Percentiles rank a stretch among this genome's conserved stretches.
phyloP scores from a whole-genome alignment of 1,140 invertebrate genomes.

The Hylaeus volcanicus region DNA sequence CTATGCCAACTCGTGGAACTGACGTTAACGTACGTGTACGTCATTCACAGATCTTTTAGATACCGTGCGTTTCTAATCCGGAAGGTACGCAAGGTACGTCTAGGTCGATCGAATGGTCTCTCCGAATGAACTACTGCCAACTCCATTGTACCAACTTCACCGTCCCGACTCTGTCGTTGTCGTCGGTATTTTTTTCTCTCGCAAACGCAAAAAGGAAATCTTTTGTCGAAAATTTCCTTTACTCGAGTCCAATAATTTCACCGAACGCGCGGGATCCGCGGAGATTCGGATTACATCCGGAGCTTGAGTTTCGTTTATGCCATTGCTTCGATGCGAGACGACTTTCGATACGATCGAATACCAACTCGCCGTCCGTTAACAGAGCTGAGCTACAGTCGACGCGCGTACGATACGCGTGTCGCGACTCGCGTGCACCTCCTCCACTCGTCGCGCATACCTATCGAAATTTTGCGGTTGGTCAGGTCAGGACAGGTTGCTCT shows the following conservation, averaged over 20 bases:
- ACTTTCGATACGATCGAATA: not conserved
- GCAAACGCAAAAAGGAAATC: not conserved
- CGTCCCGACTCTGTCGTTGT: not conserved
- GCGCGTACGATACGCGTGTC: constrained; percentile 7
- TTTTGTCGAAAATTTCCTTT: too few relatives aligned
- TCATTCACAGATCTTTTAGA: not conserved
- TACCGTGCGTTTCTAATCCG: not conserved
- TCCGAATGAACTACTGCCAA: not conserved
- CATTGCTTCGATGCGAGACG: too few relatives aligned
- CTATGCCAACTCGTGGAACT: not conserved
- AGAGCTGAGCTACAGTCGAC: not conserved
- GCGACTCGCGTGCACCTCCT: not conserved
- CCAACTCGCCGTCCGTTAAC: not conserved
- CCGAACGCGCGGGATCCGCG: too few relatives aligned
- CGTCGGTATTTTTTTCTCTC: not conserved
- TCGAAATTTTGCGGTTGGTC: constrained; percentile 42
- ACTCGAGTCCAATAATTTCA: too few relatives aligned
- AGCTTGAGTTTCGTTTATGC: too few relatives aligned
- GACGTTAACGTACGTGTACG: not conserved
- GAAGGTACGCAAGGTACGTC: too few relatives aligned
- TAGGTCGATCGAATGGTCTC: not conserved
- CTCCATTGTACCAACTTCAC: not conserved
- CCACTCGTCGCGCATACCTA: not conserved
- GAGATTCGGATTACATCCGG: too few relatives aligned
- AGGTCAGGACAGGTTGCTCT: constrained; percentile 20